A percentile compares a stretch with the other conserved stretches of the same genome.
phyloP scores from a whole-genome alignment of 2,888 invertebrate genomes.

The Hirtodrosophila trivittata region DNA sequence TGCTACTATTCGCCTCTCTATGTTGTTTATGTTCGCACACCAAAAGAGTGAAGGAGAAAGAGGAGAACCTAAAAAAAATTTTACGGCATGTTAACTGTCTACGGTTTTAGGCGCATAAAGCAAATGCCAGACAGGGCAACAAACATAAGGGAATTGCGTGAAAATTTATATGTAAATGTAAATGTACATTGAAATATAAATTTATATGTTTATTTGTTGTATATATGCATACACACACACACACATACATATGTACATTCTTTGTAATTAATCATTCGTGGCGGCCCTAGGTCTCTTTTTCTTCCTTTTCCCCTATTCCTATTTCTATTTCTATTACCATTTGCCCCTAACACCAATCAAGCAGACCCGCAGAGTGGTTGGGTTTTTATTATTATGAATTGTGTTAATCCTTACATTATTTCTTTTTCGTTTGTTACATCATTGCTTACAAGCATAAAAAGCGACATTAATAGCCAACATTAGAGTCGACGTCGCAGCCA shows the following conservation, averaged over 20 bases:
- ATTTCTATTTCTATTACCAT: constrained; percentile 1
- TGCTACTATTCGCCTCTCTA: background rate
- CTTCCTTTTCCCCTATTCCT: background rate
- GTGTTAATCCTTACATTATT: constrained; percentile 61
- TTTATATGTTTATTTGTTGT: background rate
- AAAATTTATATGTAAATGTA: constrained; percentile 11
- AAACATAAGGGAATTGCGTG: constrained; percentile 26
- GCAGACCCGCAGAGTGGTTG: constrained; percentile 47
- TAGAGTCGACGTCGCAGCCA: constrained; percentile 10
- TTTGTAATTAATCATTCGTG: constrained; percentile 58
- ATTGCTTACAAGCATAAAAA: constrained; percentile 55
- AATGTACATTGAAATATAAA: background rate
- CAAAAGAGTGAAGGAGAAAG: constrained; percentile 14
- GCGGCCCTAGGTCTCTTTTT: constrained; percentile 22
- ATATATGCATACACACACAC: constrained; percentile 5
- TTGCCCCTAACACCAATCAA: constrained; percentile 22
- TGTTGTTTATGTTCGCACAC: constrained; percentile 34
- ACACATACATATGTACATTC: constrained; percentile 1
- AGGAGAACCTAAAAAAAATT: constrained; percentile 49
- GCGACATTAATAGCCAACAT: constrained; percentile 54
- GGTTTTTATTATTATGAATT: constrained; percentile 64
- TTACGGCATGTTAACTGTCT: constrained; percentile 68
- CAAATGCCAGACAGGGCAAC: constrained; percentile 31
- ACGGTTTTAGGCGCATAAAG: constrained; percentile 47
- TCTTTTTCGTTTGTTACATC: constrained; percentile 64